Conservation (phyloP, 2,888 invertebrate species). For the Ornithoptera alexandrae region DNA sequence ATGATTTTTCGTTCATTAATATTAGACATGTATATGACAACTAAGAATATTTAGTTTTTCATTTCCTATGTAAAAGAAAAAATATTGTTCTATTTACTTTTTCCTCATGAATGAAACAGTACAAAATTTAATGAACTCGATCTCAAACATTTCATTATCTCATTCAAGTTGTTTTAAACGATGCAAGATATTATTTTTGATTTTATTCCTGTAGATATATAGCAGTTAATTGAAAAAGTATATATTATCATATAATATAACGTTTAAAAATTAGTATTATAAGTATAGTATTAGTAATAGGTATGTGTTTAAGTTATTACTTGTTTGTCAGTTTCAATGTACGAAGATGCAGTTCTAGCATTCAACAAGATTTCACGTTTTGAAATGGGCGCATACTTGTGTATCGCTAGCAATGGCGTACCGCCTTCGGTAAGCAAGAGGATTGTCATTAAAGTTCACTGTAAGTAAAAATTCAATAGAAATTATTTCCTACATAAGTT, state of each 20-base stretch:
- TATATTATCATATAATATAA: neutral
- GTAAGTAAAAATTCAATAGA: constrained; percentile 81
- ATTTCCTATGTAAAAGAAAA: too few species aligned
- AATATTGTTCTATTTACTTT: too few species aligned
- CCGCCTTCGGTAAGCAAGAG: constrained; percentile 94
- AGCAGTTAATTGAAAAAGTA: neutral
- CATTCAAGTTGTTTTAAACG: too few species aligned
- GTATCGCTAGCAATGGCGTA: constrained; percentile 93
- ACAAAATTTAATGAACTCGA: too few species aligned
- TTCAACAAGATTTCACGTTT: constrained; percentile 90
- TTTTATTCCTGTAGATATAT: too few species aligned
- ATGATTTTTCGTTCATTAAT: too few species aligned
- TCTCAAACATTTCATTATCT: too few species aligned
- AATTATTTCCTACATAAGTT: too few species aligned
- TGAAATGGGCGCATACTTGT: constrained; percentile 94
- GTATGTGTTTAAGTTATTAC: neutral
- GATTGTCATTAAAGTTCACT: constrained; percentile 92
- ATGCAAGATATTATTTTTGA: too few species aligned
- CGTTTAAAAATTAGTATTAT: neutral
- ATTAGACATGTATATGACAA: too few species aligned
- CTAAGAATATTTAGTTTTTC: too few species aligned
- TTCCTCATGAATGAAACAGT: too few species aligned
- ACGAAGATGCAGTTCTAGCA: constrained; percentile 87
- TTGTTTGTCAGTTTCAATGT: constrained; percentile 77
- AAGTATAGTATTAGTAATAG: neutral